These are phyloP conservation scores for Propithecus coquereli DNA, from an alignment of 2,113 vertebrate species.

Conservation along the genomic window DNA sequence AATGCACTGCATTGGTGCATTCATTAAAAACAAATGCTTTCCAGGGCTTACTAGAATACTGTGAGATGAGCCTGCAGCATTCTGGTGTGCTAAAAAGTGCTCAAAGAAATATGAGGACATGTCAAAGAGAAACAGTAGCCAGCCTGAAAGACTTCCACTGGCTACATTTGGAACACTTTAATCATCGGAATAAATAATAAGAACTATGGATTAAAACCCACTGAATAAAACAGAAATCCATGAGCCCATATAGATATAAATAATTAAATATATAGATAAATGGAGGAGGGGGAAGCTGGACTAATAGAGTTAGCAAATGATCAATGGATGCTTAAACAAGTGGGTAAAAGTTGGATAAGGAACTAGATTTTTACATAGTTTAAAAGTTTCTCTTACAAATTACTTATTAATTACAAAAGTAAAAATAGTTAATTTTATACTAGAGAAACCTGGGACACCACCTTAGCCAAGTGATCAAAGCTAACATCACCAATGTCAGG, in stretches of 20 bases:
- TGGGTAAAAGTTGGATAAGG: background rate
- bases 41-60: background rate
- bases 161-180: background rate
- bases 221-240: background rate
- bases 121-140: background rate
- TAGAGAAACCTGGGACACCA: background rate
- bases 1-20: fast-evolving
- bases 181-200: background rate
- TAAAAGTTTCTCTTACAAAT: background rate
- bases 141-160: too few species aligned
- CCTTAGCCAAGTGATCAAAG: background rate
- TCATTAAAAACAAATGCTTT: background rate
- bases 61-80: background rate
- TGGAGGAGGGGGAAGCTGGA: fast-evolving
- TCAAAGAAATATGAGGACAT: fast-evolving
- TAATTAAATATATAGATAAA: fast-evolving
- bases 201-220: background rate
- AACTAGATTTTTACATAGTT: too few species aligned
- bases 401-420: background rate
- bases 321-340: fast-evolving
- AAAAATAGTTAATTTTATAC: background rate
- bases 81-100: background rate
- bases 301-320: fast-evolving
- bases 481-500: background rate
- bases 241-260: background rate